Evolutionary conservation across 23 tunicate genomes (phyloP), one percentile per base, ranked within the genome.

Genomic region (Styela plicata): DNA sequence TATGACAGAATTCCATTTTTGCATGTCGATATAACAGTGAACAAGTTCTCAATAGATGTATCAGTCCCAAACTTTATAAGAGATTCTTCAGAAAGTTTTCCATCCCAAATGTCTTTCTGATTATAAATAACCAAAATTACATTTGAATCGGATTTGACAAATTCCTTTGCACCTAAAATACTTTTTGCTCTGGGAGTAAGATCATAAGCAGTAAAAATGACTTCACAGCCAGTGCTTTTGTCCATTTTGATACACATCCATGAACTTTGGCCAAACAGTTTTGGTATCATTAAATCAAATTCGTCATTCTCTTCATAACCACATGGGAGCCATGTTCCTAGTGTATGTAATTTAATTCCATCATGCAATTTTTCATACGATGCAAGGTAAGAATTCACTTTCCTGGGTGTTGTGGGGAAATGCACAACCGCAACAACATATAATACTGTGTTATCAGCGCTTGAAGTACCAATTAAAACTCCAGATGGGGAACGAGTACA

Each of bases 31-130:
- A 44, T 53, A 18, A 44, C 21, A 7, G 10, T 26, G 24, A 36
- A 76, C 66, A 76, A 44, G 18, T 76, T 76, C 27, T 76, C 81
- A 23, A 76, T 36, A 44, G 65, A 44, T 7, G 26, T 31, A 53
- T 29, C 65, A 18, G 27, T 0, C 10, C 1, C 65, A 17, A 19
- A 16, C 17, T 20, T 26, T 17, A 36, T 36, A 7, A 53, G 44
- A 5, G 81, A 36, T 21, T 76, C 64, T 33, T 17, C 13, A 17
- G n/a, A 26, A 53, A 52, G 27, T 29, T 76, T 65, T 21, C 66
- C 66, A 25, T 76, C 81, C 81, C 64, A 76, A 5, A 76, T 33
- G 24, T 76, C 81, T 27, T 52, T 44, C 53, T 76, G 81, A n/a
- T 44, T 36, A 26, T 76, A 76, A 76, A 76, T 36, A 7, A 76